These are phyloP conservation scores for Oreonectes daqikongensis DNA, from an alignment of 2,797 vertebrate genomes.

Conservation along the genomic window DNA sequence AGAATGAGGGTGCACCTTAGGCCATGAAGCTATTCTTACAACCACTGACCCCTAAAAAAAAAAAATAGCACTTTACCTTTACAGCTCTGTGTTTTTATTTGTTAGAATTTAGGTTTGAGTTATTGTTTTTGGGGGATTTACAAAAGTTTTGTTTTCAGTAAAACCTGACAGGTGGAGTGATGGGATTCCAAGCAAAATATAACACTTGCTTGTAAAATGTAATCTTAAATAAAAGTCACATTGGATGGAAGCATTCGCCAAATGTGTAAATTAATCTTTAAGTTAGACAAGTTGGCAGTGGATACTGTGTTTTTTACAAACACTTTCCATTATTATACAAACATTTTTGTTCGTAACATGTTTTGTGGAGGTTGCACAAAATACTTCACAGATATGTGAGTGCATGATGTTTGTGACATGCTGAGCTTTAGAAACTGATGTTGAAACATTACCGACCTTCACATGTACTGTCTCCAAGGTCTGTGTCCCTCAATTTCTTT, in stretches of 20 bases:
- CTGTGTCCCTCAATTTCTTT: neutral
- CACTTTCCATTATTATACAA: too few relatives aligned
- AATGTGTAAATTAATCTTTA: neutral
- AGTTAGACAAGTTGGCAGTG: neutral
- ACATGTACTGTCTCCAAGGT: neutral
- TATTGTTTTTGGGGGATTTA: neutral
- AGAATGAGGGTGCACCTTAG: conserved; percentile 9
- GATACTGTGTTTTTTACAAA: too few relatives aligned
- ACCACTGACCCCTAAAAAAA: conserved; percentile 21
- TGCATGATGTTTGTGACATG: too few relatives aligned
- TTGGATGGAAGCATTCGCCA: neutral
- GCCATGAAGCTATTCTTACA: conserved; percentile 17
- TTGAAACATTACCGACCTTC: neutral
- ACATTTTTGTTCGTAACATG: too few relatives aligned
- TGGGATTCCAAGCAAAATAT: too few relatives aligned
- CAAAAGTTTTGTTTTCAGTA: too few relatives aligned
- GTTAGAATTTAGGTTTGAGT: neutral
- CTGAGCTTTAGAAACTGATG: neutral
- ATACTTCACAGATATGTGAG: neutral
- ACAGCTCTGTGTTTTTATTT: neutral
- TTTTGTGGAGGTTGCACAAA: too few relatives aligned
- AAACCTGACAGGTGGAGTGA: too few relatives aligned
- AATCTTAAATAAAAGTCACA: neutral
- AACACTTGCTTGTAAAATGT: neutral
- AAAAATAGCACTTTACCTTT: neutral